phyloP scores from a whole-genome alignment of 2,888 invertebrate species.

The Erannis defoliaria region DNA sequence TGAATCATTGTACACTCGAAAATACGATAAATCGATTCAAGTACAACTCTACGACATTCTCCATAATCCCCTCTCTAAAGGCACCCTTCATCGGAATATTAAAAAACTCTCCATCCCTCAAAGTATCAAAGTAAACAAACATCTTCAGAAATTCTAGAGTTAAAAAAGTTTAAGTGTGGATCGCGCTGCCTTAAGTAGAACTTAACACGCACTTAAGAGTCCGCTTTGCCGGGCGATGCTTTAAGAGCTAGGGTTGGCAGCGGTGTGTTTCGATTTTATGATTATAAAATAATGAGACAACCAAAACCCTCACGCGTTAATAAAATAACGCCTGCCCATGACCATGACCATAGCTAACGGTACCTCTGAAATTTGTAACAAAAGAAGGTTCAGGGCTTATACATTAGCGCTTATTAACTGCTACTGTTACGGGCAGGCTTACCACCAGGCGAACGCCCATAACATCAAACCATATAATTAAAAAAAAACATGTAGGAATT shows the following conservation, averaged over 20 bases:
- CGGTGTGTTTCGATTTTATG: too few species aligned
- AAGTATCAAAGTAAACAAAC: slow-evolving; percentile 49
- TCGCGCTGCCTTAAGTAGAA: slow-evolving; percentile 56
- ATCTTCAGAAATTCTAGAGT: slow-evolving; percentile 49
- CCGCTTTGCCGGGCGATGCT: slow-evolving; percentile 42
- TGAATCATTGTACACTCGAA: neutral
- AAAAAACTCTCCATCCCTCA: slow-evolving; percentile 33
- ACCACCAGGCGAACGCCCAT: too few species aligned
- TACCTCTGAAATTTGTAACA: too few species aligned
- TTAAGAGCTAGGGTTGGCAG: slow-evolving; percentile 45
- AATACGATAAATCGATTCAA: slow-evolving; percentile 1
- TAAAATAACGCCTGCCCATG: too few species aligned
- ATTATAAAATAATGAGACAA: too few species aligned
- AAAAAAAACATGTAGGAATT: neutral
- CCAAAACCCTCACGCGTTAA: too few species aligned
- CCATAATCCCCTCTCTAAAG: slow-evolving; percentile 15
- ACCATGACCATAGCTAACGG: too few species aligned
- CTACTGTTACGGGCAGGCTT: too few species aligned
- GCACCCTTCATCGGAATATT: slow-evolving; percentile 31
- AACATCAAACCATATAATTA: too few species aligned
- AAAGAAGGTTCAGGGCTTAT: too few species aligned
- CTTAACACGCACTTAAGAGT: slow-evolving; percentile 58
- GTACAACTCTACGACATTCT: neutral
- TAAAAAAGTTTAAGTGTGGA: slow-evolving; percentile 53
- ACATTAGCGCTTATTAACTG: too few species aligned